Percentiles rank a stretch among this genome's conserved stretches.
Conservation (phyloP, 2,888 invertebrate genomes). For the Chamaedrilus cognettii region DNA sequence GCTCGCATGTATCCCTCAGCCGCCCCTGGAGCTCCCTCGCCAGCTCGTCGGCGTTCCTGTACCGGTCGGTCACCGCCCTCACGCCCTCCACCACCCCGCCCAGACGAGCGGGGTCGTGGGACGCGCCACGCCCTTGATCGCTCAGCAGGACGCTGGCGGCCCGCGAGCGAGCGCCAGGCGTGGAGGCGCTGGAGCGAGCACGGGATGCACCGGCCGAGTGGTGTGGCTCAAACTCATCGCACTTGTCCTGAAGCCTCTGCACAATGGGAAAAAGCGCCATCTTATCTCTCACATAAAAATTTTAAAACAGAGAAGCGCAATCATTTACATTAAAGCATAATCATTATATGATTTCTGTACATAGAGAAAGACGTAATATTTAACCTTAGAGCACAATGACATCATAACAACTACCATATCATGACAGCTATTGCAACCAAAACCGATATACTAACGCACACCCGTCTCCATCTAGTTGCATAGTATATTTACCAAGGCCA, state of each 20-base stretch:
- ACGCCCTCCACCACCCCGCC: constrained; percentile 5
- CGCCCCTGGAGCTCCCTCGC: constrained; percentile 75
- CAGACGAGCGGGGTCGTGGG: too few relatives aligned
- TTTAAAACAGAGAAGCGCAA: too few relatives aligned
- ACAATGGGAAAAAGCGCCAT: background rate
- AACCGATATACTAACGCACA: too few relatives aligned
- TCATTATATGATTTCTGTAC: too few relatives aligned
- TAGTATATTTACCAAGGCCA: too few relatives aligned
- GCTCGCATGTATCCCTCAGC: constrained; percentile 78
- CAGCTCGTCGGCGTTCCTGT: constrained; percentile 14
- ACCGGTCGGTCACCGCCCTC: constrained; percentile 18
- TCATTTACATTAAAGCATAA: too few relatives aligned
- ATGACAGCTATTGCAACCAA: too few relatives aligned
- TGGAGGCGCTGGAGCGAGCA: background rate
- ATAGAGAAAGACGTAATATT: too few relatives aligned
- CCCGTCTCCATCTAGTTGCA: too few relatives aligned
- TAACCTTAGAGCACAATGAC: too few relatives aligned
- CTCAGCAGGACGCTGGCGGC: background rate
- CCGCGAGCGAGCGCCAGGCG: background rate
- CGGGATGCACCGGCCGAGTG: constrained; percentile 1
- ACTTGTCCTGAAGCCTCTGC: constrained; percentile 15
- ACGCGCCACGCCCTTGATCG: too few relatives aligned
- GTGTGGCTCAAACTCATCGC: constrained; percentile 16
- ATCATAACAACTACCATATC: too few relatives aligned
- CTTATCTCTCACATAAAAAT: background rate